Base-by-base conservation (phyloP, 2,888 invertebrate genomes). In the Drosophila kambysellisi region DNA sequence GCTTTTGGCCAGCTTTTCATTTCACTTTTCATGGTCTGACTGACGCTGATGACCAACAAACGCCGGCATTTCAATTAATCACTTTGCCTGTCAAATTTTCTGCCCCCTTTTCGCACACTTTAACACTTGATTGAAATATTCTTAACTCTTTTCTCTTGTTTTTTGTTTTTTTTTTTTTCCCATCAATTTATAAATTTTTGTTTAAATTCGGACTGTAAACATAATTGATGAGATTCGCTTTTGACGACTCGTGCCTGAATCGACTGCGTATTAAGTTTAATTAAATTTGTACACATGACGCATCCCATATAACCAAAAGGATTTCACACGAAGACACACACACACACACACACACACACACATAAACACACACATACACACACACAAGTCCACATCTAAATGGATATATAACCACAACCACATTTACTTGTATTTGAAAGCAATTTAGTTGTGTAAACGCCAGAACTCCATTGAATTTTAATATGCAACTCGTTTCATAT, bases 381-480 rank as follows among this genome's bases (percentile, higher is more conserved):
- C 20, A 54, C 43, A 60, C n/a, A 20, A 52, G 25, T 2, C 41
- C 35, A 20, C 12, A 50, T n/a, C 43, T 48, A 59, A 20, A 57
- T 65, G 29, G 48, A 32, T 29, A 20, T 12, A 62, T 51, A 58
- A 58, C 20, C 64, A 37, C 59, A 33, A 58, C 58, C 64, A 68
- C 33, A 74, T 80, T 70, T 60, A 54, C 43, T 46, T 70, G 60
- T 76, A 85, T 88, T 77, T 63, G 72, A 83, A 89, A 83, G 86
- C 79, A 87, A 89, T 87, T 89, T 88, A 88, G 83, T 62, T 79
- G 83, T 76, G 88, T 76, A 81, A 85, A 77, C 71, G 72, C 61
- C 65, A 70, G 51, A 82, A 72, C 76, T 90, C 83, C 88, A 90
- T 90, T 90, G 88, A 85, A 88, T 89, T 86, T 89, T 88, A 88